These are phyloP conservation scores for Lysandra coridon DNA, from an alignment of 2,888 invertebrate genomes.

Conservation along the genomic window DNA sequence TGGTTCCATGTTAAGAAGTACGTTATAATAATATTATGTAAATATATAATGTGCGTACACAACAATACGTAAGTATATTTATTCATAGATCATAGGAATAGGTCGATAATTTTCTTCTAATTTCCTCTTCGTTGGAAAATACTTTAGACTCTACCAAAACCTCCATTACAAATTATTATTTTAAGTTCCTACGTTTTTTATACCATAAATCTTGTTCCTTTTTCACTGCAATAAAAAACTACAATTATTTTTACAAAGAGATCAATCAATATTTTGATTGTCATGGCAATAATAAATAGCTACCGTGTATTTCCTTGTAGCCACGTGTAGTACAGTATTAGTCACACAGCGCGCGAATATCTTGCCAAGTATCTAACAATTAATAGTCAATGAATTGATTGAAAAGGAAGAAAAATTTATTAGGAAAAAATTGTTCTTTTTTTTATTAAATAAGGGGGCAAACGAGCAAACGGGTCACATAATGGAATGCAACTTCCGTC, in stretches of 20 bases:
- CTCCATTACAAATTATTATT: not conserved
- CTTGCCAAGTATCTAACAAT: not conserved
- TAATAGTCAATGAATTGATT: not conserved
- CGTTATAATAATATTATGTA: too few species aligned
- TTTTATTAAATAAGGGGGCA: too few species aligned
- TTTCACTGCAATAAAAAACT: not conserved
- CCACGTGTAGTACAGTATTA: not conserved
- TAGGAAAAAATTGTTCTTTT: too few species aligned
- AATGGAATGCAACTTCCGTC: too few species aligned
- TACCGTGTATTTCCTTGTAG: not conserved
- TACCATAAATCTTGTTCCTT: not conserved
- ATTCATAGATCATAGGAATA: too few species aligned
- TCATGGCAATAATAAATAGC: not conserved
- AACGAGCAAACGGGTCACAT: too few species aligned
- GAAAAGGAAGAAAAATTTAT: too few species aligned
- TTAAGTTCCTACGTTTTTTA: not conserved
- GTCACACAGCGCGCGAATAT: not conserved
- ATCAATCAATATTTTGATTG: conserved; percentile 30
- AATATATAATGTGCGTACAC: too few species aligned
- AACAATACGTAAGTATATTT: too few species aligned
- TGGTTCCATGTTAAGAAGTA: not conserved
- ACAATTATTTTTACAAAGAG: conserved; percentile 11
- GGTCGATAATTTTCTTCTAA: too few species aligned
- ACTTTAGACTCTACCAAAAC: not conserved
- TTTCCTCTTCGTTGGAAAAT: too few species aligned